These are phyloP conservation scores for Neotoma lepida DNA, from an alignment of 2,113 vertebrate species.

Conservation along the genomic window DNA sequence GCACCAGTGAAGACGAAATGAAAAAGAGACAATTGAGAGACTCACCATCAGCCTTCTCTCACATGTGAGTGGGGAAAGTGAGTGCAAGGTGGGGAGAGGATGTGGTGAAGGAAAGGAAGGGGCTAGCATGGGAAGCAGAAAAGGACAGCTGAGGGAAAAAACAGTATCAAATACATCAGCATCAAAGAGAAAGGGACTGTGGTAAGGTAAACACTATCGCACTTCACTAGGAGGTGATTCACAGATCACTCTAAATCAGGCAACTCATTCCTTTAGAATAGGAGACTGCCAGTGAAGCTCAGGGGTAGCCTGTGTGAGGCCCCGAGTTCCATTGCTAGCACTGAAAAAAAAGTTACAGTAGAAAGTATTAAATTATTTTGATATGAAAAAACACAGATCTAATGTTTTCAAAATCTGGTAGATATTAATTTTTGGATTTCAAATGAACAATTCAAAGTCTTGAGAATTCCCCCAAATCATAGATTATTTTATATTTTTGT, in stretches of 20 bases:
- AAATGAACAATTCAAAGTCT: constrained; percentile 3
- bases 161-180: background rate
- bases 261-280: background rate
- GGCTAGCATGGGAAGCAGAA: background rate
- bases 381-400: constrained; percentile 2
- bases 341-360: background rate
- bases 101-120: background rate
- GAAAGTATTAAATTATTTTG: background rate
- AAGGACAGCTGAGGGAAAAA: background rate
- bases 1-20: background rate
- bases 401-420: constrained; percentile 39
- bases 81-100: background rate
- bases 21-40: background rate
- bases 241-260: background rate
- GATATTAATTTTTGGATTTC: constrained; percentile 28
- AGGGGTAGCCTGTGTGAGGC: too few relatives aligned
- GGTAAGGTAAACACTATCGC: too few relatives aligned
- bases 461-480: background rate
- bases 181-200: background rate
- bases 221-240: background rate
- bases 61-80: background rate
- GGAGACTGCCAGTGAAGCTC: too few relatives aligned
- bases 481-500: constrained; percentile 20
- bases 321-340: background rate
- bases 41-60: background rate